phyloP scores from a whole-genome alignment of 2,888 invertebrate species.

The Epirrita christyi region DNA sequence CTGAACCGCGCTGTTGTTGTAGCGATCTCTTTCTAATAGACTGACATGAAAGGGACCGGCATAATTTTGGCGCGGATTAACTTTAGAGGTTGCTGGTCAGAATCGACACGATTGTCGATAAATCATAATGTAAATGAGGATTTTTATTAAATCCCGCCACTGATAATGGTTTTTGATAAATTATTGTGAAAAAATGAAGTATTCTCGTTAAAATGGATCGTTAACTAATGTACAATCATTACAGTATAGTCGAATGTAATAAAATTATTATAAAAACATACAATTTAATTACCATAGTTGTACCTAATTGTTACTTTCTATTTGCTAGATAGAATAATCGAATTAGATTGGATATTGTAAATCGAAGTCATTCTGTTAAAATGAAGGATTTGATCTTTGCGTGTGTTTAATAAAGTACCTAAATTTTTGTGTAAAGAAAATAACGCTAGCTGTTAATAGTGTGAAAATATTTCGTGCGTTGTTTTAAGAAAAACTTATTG shows the following conservation, averaged over 20 bases:
- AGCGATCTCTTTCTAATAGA: no score
- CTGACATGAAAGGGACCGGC: no score
- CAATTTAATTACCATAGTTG: conserved; percentile 68
- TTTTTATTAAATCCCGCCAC: conserved; percentile 59
- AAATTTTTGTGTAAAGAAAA: conserved; percentile 37
- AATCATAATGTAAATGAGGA: conserved; percentile 54
- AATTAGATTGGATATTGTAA: conserved; percentile 79
- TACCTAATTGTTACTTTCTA: conserved; percentile 84
- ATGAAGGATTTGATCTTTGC: conserved; percentile 49
- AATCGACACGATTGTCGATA: conserved; percentile 58
- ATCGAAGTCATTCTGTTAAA: conserved; percentile 65
- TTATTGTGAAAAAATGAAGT: conserved; percentile 74
- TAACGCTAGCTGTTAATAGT: conserved; percentile 32
- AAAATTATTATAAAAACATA: conserved; percentile 67
- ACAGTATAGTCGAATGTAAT: conserved; percentile 74
- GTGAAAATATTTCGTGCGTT: conserved; percentile 27
- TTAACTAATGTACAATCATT: conserved; percentile 74
- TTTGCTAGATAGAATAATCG: conserved; percentile 84
- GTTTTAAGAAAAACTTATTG: conserved; percentile 24
- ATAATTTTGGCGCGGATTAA: no score
- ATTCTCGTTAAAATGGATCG: conserved; percentile 74
- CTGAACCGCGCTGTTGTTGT: no score
- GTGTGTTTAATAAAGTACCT: conserved; percentile 45
- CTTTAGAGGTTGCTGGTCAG: no score
- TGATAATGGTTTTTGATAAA: conserved; percentile 69